A percentile compares a stretch with the other conserved stretches of the same genome.
Conservation (phyloP, 1,140 invertebrate species). For the Halyomorpha halys region DNA sequence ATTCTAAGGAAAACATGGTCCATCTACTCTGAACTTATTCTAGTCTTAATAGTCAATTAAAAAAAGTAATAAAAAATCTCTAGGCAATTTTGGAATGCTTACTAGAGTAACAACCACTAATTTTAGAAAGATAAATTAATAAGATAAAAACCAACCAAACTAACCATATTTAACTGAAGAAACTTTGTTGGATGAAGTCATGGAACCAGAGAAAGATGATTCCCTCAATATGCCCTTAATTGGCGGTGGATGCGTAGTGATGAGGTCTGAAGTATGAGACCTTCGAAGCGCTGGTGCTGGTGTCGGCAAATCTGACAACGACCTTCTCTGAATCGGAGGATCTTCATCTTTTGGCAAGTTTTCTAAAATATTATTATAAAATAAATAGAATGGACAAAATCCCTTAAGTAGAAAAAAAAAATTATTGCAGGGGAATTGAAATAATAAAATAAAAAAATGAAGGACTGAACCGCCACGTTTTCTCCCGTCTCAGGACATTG, state of each 20-base stretch:
- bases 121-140: too few species aligned
- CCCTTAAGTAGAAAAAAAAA: background rate
- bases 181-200: background rate
- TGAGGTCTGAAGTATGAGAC: slow-evolving; percentile 12
- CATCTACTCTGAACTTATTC: too few species aligned
- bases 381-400: too few species aligned
- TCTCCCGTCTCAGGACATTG: too few species aligned
- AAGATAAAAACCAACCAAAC: too few species aligned
- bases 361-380: background rate
- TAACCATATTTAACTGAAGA: background rate
- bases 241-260: slow-evolving; percentile 1
- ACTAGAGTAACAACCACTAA: too few species aligned
- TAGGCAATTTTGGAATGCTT: too few species aligned
- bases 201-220: slow-evolving; percentile 21
- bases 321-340: background rate
- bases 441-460: too few species aligned
- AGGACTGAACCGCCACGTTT: too few species aligned
- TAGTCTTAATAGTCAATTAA: too few species aligned
- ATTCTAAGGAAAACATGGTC: too few species aligned
- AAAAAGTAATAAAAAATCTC: too few species aligned
- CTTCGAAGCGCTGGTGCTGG: slow-evolving; percentile 7
- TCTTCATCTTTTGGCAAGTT: background rate
- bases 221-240: slow-evolving; percentile 27
- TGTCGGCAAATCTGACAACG: background rate
- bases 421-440: background rate